Evolutionary conservation across 2,113 vertebrate genomes (phyloP).

Genomic region (Lathamus discolor): DNA sequence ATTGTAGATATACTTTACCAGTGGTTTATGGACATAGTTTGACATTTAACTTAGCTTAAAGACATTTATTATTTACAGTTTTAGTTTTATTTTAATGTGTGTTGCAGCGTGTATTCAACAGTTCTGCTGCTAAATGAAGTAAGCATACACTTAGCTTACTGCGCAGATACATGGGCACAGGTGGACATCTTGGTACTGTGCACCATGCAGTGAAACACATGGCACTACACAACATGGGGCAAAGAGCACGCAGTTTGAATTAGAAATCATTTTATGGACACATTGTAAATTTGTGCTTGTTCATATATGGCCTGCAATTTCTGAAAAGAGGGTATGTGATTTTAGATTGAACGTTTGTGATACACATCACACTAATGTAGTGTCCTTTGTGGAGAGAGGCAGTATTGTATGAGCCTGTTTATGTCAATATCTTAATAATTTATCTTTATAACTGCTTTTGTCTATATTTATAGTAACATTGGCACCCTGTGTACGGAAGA

Average conservation of each 20-base stretch:
- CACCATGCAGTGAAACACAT: constrained; percentile 83
- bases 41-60: background rate
- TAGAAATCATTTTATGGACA: constrained; percentile 60
- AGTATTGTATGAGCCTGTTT: background rate
- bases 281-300: constrained; percentile 44
- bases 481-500: constrained; percentile 78
- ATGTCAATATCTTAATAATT: constrained; percentile 51
- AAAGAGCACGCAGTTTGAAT: constrained; percentile 72
- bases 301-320: background rate
- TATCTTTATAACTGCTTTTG: constrained; percentile 66
- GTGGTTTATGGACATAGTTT: background rate
- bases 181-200: constrained; percentile 78
- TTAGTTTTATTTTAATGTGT: background rate
- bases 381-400: background rate
- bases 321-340: background rate
- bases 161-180: constrained; percentile 71
- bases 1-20: background rate
- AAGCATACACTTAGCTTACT: constrained; percentile 32
- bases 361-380: background rate
- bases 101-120: background rate
- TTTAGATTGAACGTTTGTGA: background rate
- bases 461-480: constrained; percentile 75
- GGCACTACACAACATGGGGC: constrained; percentile 81
- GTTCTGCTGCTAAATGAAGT: constrained; percentile 10
- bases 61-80: background rate